A percentile compares a stretch with the other conserved stretches of the same genome.
These are phyloP conservation scores for Aporophyla nigra DNA, from an alignment of 2,888 invertebrate species.

Conservation along the genomic window DNA sequence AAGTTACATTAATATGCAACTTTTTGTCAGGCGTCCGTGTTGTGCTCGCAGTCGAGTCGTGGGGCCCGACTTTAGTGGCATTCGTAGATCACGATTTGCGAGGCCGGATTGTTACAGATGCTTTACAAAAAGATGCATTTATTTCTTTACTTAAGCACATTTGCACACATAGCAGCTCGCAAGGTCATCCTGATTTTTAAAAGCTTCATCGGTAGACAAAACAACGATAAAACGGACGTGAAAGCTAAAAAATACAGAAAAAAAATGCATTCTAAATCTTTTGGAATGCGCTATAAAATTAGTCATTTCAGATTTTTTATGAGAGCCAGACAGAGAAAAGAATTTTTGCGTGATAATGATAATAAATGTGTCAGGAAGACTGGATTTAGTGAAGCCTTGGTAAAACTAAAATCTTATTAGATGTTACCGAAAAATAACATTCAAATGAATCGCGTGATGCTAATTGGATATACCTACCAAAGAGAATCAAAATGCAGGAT, in stretches of 20 bases:
- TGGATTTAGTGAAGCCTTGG: constrained; percentile 9
- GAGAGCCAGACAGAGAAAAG: constrained; percentile 57
- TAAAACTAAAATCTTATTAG: constrained; percentile 13
- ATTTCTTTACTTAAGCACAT: constrained; percentile 45
- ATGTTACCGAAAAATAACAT: constrained; percentile 3
- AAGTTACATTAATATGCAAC: constrained; percentile 62
- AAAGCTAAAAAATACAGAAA: constrained; percentile 32
- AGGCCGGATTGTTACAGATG: constrained; percentile 60
- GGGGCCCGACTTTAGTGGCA: constrained; percentile 63
- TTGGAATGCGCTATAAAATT: constrained; percentile 61
- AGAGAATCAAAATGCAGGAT: neutral
- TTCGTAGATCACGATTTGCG: constrained; percentile 64
- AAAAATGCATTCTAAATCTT: constrained; percentile 63
- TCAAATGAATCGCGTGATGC: neutral
- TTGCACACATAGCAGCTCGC: constrained; percentile 43
- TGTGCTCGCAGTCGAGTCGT: constrained; percentile 47
- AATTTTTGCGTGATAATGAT: constrained; percentile 41
- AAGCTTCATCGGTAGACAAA: constrained; percentile 68
- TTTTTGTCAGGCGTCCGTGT: constrained; percentile 57
- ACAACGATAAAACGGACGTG: constrained; percentile 69
- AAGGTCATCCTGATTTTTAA: constrained; percentile 64
- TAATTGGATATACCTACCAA: neutral
- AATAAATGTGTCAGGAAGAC: constrained; percentile 59
- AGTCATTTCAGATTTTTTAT: constrained; percentile 54
- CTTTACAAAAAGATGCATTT: constrained; percentile 64